These are phyloP conservation scores for Drosophila watanabei DNA, from an alignment of 1,140 invertebrate genomes.

Conservation along the genomic window DNA sequence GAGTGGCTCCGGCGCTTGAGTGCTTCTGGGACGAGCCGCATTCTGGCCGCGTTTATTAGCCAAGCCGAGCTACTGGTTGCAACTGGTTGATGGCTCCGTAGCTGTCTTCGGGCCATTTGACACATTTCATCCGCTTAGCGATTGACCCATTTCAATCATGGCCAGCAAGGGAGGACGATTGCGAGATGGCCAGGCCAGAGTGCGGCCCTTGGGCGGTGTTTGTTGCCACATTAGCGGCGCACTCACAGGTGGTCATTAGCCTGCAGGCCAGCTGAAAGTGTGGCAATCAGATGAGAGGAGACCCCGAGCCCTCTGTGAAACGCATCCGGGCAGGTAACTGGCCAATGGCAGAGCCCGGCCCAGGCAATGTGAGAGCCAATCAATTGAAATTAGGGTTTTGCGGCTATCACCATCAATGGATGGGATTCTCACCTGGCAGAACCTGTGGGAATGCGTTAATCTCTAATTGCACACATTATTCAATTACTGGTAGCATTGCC, in stretches of 20 bases:
- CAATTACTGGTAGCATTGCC: conserved; percentile 13
- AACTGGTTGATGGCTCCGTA: conserved; percentile 38
- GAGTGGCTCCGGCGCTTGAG: conserved; percentile 31
- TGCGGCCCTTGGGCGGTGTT: conserved; percentile 36
- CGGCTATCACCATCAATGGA: background rate
- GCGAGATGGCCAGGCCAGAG: conserved; percentile 9
- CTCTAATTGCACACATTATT: conserved; percentile 26
- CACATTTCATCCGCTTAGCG: conserved; percentile 69
- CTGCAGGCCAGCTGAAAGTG: conserved; percentile 35
- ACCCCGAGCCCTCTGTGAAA: conserved; percentile 1
- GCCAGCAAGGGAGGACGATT: conserved; percentile 15
- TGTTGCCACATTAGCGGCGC: conserved; percentile 65
- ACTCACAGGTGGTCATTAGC: conserved; percentile 44
- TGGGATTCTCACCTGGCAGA: conserved; percentile 7
- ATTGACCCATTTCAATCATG: conserved; percentile 72
- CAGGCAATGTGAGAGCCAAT: conserved; percentile 23
- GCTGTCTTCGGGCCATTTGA: conserved; percentile 71
- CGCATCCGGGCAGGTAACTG: conserved; percentile 20
- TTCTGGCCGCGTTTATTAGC: conserved; percentile 47
- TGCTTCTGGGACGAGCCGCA: conserved; percentile 42
- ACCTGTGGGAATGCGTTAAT: conserved; percentile 10
- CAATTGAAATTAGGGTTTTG: conserved; percentile 34
- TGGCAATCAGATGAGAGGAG: conserved; percentile 11
- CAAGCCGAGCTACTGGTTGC: conserved; percentile 54
- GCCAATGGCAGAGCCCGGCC: conserved; percentile 14